These are phyloP conservation scores for Drosophila acutilabella DNA, from an alignment of 2,888 invertebrate species.

Conservation along the genomic window DNA sequence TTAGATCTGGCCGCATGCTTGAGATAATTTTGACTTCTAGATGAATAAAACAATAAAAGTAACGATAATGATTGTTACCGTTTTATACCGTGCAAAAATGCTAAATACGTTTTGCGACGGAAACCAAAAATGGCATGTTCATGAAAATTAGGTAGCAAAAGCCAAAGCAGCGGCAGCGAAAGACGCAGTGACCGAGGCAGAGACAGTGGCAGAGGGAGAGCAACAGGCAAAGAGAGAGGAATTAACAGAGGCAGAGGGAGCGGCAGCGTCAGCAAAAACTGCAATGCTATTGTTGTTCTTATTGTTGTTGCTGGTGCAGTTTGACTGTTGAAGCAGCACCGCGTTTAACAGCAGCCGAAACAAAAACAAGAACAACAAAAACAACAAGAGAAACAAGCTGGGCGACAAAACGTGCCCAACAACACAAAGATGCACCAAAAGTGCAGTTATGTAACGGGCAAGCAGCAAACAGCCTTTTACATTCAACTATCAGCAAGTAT, in stretches of 20 bases:
- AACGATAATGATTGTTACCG: constrained; percentile 66
- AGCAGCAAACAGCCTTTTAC: constrained; percentile 63
- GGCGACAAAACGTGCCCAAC: constrained; percentile 72
- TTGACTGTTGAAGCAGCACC: constrained; percentile 42
- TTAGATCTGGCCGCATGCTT: constrained; percentile 44
- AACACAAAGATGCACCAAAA: constrained; percentile 66
- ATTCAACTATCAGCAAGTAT: constrained; percentile 44
- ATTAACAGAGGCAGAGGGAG: constrained; percentile 30
- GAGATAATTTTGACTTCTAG: constrained; percentile 52
- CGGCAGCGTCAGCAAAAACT: constrained; percentile 3
- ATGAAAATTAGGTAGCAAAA: constrained; percentile 63
- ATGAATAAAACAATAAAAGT: constrained; percentile 62
- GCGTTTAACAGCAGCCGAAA: constrained; percentile 19
- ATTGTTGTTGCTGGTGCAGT: constrained; percentile 17
- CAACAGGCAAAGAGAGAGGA: neutral
- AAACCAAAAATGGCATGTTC: constrained; percentile 67
- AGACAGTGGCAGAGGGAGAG: constrained; percentile 14
- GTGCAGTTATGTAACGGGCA: constrained; percentile 75
- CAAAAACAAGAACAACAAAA: constrained; percentile 23
- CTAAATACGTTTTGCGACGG: constrained; percentile 57
- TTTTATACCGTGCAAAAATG: constrained; percentile 68
- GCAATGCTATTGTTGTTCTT: constrained; percentile 15
- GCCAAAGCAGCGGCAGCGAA: neutral
- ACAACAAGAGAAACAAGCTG: constrained; percentile 51
- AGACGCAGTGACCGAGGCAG: too few species aligned